phyloP scores from a whole-genome alignment of 1,140 invertebrate species.

The Tetranychus urticae region DNA sequence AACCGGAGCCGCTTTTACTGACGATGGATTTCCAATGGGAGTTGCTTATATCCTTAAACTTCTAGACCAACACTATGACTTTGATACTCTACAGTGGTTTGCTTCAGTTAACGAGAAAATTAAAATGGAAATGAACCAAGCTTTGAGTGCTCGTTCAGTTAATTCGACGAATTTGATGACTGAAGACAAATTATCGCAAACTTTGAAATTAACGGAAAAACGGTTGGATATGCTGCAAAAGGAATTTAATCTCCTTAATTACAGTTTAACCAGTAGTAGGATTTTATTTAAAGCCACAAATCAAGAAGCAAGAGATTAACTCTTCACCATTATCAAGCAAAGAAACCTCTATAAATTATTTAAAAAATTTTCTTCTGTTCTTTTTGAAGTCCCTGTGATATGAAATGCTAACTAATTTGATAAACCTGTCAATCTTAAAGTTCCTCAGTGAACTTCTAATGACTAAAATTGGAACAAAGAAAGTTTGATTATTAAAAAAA shows the following conservation, averaged over 20 bases:
- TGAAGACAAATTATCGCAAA: slow-evolving; percentile 62
- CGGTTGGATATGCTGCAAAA: slow-evolving; percentile 51
- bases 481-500: no score
- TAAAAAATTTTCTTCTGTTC: no score
- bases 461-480: no score
- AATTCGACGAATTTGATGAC: slow-evolving; percentile 11
- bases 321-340: no score
- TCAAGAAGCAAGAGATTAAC: not conserved
- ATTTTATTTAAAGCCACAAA: slow-evolving; percentile 6
- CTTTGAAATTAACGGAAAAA: slow-evolving; percentile 68
- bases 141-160: not conserved
- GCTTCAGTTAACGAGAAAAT: slow-evolving; percentile 50
- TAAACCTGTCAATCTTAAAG: no score
- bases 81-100: slow-evolving; percentile 91
- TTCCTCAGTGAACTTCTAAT: no score
- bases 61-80: slow-evolving; percentile 40
- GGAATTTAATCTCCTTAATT: slow-evolving; percentile 74
- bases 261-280: slow-evolving; percentile 45
- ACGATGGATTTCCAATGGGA: slow-evolving; percentile 95
- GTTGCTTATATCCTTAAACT: slow-evolving; percentile 42
- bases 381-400: no score
- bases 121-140: not conserved
- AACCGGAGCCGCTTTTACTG: slow-evolving; percentile 64
- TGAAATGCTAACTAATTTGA: no score
- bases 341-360: no score